Evolutionary conservation across 2,797 vertebrate genomes (phyloP).

Genomic region (Pitangus sulphuratus): DNA sequence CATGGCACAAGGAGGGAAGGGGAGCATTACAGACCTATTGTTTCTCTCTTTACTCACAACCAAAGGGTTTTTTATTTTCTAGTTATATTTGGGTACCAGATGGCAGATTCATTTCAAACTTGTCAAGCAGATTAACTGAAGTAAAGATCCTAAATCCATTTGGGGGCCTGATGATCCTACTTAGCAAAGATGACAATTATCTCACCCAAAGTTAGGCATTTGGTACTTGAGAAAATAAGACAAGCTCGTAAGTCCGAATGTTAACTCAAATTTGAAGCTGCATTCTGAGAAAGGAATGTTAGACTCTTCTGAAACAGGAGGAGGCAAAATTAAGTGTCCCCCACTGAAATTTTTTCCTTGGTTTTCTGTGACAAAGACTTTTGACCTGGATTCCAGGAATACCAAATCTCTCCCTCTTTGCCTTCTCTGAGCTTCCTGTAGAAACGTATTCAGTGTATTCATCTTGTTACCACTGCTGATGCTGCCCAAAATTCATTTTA

Average conservation of each 20-base stretch:
- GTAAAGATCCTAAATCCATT: background rate
- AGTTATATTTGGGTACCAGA: conserved; percentile 24
- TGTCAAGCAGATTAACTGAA: conserved; percentile 39
- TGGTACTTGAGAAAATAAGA: background rate
- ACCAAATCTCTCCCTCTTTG: background rate
- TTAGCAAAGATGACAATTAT: background rate
- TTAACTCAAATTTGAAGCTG: background rate
- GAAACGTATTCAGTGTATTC: background rate
- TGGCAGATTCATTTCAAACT: conserved; percentile 7
- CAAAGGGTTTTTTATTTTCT: conserved; percentile 12
- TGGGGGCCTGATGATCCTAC: background rate
- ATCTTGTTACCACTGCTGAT: background rate
- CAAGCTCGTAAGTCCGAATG: background rate
- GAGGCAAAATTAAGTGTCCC: background rate
- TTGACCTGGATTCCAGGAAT: background rate
- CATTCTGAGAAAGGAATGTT: background rate
- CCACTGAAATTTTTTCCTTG: background rate
- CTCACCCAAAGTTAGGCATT: background rate
- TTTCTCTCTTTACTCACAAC: background rate
- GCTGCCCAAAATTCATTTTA: background rate
- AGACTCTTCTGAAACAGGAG: background rate
- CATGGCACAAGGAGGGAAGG: background rate
- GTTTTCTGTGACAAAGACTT: background rate
- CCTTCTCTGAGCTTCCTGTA: background rate
- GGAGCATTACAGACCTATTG: background rate